Percentiles rank a stretch among this genome's conserved stretches.
Conservation (phyloP, 2,888 invertebrate genomes). For the Drosophila imparisetae region DNA sequence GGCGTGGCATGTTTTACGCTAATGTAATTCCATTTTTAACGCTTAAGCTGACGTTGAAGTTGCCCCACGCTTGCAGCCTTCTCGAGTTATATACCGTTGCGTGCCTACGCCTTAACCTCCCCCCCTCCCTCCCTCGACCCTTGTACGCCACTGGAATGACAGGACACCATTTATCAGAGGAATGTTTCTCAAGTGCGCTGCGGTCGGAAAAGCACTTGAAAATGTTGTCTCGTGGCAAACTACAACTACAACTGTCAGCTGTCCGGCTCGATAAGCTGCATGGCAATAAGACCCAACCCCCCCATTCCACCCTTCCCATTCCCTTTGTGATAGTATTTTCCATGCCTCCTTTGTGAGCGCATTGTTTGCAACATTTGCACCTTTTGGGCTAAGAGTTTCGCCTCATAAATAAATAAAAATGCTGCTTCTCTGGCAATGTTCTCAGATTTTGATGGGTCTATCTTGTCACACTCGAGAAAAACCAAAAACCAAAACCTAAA, state of each 20-base stretch:
- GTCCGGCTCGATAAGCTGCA: slow-evolving; percentile 65
- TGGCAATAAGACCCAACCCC: neutral
- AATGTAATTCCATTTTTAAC: slow-evolving; percentile 45
- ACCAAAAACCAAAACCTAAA: neutral
- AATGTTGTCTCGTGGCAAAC: slow-evolving; percentile 41
- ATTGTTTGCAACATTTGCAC: slow-evolving; percentile 49
- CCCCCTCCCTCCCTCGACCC: no score
- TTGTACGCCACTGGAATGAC: slow-evolving; percentile 39
- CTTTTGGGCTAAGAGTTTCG: slow-evolving; percentile 28
- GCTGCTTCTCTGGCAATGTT: slow-evolving; percentile 12
- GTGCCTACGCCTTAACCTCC: neutral
- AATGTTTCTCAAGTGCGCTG: slow-evolving; percentile 66
- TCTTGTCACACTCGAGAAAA: slow-evolving; percentile 13
- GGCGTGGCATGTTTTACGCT: slow-evolving; percentile 18
- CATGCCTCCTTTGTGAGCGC: neutral
- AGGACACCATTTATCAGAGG: slow-evolving; percentile 77
- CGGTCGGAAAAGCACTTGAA: slow-evolving; percentile 60
- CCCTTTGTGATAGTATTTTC: neutral
- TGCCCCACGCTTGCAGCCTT: neutral
- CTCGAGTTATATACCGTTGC: slow-evolving; percentile 9
- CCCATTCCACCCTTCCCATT: neutral
- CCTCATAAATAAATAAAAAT: slow-evolving; percentile 64
- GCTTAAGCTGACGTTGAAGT: slow-evolving; percentile 8
- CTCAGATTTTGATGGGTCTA: slow-evolving; percentile 46
- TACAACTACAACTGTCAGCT: slow-evolving; percentile 62